A percentile compares a stretch with the other conserved stretches of the same genome.
phyloP scores from a whole-genome alignment of 2,113 vertebrate genomes.

The Zapus hudsonius region DNA sequence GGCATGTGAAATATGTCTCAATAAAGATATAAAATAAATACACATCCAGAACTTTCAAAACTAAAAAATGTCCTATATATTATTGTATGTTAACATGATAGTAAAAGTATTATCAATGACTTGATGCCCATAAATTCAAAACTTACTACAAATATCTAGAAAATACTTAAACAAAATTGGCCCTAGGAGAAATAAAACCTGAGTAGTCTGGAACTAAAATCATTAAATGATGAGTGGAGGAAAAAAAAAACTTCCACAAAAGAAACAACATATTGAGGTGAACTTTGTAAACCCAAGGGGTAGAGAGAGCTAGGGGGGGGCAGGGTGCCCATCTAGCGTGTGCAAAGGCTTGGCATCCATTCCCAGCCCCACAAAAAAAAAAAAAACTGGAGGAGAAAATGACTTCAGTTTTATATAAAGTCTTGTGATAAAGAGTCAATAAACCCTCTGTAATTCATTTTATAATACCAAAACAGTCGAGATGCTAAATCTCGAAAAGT shows the following conservation, averaged over 20 bases:
- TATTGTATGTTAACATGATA: neutral
- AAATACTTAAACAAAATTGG: conserved; percentile 8
- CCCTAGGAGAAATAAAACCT: conserved; percentile 3
- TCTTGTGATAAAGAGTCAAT: neutral
- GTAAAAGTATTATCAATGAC: neutral
- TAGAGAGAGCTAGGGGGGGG: neutral
- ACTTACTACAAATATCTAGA: neutral
- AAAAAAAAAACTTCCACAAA: neutral
- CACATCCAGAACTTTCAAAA: neutral
- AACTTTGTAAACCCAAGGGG: neutral
- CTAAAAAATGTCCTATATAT: neutral
- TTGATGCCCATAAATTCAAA: neutral
- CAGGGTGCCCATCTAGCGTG: neutral
- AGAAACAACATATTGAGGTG: neutral
- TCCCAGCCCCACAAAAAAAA: neutral
- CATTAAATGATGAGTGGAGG: neutral
- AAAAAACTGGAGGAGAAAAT: neutral
- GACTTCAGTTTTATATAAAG: neutral
- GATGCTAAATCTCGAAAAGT: neutral
- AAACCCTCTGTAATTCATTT: neutral
- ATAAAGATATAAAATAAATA: neutral
- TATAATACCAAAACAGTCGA: neutral
- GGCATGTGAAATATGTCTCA: neutral
- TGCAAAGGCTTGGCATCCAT: neutral
- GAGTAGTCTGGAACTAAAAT: neutral